Evolutionary conservation across 30 jellyfish, hydroid and myxozoan species (phyloP).

Genomic region (Pseudorhiza aurosa): DNA sequence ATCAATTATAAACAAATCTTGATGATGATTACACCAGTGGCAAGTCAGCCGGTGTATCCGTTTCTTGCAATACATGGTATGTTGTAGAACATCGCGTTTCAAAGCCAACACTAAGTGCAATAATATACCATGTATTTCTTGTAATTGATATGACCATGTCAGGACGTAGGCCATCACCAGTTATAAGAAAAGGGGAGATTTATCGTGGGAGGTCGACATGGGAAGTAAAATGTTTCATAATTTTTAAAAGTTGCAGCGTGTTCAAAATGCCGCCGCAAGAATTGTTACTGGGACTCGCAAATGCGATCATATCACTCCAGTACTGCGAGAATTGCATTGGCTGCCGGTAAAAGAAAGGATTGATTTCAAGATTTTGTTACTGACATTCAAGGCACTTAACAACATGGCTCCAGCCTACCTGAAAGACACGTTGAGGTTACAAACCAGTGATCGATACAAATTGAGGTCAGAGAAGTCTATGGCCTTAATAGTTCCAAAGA

Average conservation of each 20-base stretch:
- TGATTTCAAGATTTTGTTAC: conserved; percentile 37
- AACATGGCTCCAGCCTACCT: conserved; percentile 58
- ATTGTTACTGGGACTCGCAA: conserved; percentile 6
- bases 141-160: too few relatives aligned
- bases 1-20: too few relatives aligned
- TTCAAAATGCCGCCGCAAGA: conserved; percentile 62
- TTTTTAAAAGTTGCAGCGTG: conserved; percentile 45
- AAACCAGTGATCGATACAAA: conserved; percentile 1
- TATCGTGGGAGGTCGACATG: too few relatives aligned
- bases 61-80: too few relatives aligned
- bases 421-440: conserved; percentile 38
- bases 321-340: conserved; percentile 56
- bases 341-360: conserved; percentile 70
- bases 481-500: conserved; percentile 24
- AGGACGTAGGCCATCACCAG: too few relatives aligned
- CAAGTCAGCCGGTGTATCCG: too few relatives aligned
- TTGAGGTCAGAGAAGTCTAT: conserved; percentile 6
- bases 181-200: too few relatives aligned
- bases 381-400: conserved; percentile 53
- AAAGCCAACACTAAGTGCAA: too few relatives aligned
- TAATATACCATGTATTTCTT: too few relatives aligned
- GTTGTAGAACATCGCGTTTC: too few relatives aligned
- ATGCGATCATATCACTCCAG: conserved; percentile 37
- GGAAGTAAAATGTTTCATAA: too few relatives aligned
- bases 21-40: too few relatives aligned